Base-by-base conservation (phyloP, 92 coral and sea anemone genomes). In the Anthopleura xanthogrammica region DNA sequence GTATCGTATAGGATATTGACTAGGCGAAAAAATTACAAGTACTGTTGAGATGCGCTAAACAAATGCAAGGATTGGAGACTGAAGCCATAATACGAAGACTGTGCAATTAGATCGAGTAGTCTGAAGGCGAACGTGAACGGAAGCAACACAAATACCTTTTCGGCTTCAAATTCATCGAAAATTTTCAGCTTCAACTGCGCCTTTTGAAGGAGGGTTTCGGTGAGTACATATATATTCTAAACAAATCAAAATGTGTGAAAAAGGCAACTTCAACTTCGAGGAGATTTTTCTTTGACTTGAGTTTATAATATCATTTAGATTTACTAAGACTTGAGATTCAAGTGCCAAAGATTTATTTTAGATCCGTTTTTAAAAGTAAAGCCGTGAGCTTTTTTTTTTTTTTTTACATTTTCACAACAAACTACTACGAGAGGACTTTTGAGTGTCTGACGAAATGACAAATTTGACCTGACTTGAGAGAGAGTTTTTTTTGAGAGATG, bases 1-100 rank as follows among this genome's bases (percentile, higher is more conserved):
- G 77, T 54, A 81, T 81, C 77, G n/a, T 29, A n/a, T 46, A n/a
- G 19, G 74, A 66, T 81, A 81, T 81, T 71, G 84, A 70, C 77
- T 81, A 19, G 14, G 65, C 22, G 2, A 22, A 77, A 77, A 46
- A 52, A 77, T 77, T 50, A 52, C 4, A 52, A 77, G 80, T 77
- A 29, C 41, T 23, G 22, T 81, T 13, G 72, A 39, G 82, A 17
- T 39, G 65, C 48, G 41, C 24, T 79, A 58, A 77, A 77, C 80
- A 77, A 77, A 12, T 68, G 16, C 43, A 12, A 68, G 74, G 74
- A 68, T 68, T 68, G 42, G 74, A n/a, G 74, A 68, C 41, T 68
- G 43, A 13, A 68, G 74, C 17, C 42, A 68, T 42, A 68, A 68
- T 68, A 68, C 40, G 74, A 42, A 68, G 11, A 29, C 72, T n/a